A percentile compares a stretch with the other conserved stretches of the same genome.
phyloP scores from a whole-genome alignment of 2,113 vertebrate species.

The Platichthys flesus region DNA sequence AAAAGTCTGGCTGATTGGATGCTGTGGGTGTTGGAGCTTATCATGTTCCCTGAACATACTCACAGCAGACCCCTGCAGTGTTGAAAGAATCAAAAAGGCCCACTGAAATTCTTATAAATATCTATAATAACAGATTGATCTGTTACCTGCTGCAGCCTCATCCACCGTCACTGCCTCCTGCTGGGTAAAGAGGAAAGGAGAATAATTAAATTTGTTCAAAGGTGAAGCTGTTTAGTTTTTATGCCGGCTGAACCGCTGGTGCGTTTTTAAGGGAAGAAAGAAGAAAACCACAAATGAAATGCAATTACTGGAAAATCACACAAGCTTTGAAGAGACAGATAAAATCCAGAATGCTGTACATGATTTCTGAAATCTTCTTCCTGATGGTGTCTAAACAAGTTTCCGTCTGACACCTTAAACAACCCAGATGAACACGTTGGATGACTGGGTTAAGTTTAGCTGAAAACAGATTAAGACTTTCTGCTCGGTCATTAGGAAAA shows the following conservation, averaged over 20 bases:
- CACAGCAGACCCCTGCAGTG: background rate
- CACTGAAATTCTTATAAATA: background rate
- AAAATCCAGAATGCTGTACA: background rate
- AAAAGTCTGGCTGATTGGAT: background rate
- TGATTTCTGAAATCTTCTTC: background rate
- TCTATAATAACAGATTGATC: constrained; percentile 2
- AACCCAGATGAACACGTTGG: background rate
- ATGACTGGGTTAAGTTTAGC: background rate
- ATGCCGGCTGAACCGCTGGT: constrained; percentile 1
- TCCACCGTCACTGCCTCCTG: constrained; percentile 50
- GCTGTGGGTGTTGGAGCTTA: background rate
- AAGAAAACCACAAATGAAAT: constrained; percentile 5
- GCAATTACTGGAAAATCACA: constrained; percentile 14
- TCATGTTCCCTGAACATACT: background rate
- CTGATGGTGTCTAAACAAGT: background rate
- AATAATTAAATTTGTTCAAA: constrained; percentile 17
- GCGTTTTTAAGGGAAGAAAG: background rate
- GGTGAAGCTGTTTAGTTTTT: background rate
- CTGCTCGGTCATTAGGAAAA: too few relatives aligned
- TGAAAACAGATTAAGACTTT: background rate
- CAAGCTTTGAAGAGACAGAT: background rate
- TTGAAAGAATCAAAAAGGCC: background rate
- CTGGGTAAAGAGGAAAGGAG: constrained; percentile 39
- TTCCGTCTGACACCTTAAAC: background rate
- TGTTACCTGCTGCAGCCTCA: constrained; percentile 58